Conservation (phyloP, 2,888 invertebrate species). For the Drosophila atripex region DNA sequence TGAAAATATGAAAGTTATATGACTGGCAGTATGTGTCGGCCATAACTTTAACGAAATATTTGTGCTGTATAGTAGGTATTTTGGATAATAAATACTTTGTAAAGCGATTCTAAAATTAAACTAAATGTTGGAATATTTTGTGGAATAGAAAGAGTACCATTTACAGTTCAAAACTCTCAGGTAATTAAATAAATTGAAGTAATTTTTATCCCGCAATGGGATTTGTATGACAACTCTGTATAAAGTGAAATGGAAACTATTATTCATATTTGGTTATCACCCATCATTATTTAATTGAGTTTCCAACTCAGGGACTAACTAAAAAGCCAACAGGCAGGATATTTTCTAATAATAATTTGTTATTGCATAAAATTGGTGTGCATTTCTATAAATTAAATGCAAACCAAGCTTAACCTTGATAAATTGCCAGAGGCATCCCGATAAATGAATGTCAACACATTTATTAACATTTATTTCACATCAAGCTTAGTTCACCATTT, state of each 20-base stretch:
- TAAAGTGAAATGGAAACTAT: not conserved
- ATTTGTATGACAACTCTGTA: conserved; percentile 2
- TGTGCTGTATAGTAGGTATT: not conserved
- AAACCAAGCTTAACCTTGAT: conserved; percentile 8
- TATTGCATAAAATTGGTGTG: not conserved
- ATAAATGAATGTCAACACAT: conserved; percentile 17
- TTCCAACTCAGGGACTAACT: not conserved
- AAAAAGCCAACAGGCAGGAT: not conserved
- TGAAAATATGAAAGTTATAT: conserved; percentile 77
- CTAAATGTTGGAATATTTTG: not conserved
- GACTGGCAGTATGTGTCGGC: conserved; percentile 70
- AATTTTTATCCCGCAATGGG: not conserved
- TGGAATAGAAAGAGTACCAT: not conserved
- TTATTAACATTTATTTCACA: conserved; percentile 20
- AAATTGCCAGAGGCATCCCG: conserved; percentile 13
- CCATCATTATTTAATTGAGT: not conserved
- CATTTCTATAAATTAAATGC: not conserved
- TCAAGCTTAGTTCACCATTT: conserved; percentile 7
- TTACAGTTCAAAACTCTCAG: not conserved
- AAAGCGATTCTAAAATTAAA: conserved; percentile 4
- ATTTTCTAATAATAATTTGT: not conserved
- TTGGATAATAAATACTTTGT: conserved; percentile 16
- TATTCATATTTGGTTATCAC: not conserved
- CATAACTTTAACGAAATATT: conserved; percentile 72
- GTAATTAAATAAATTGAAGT: not conserved